Conservation (phyloP, 2,888 invertebrate species). For the Papilio gigon region DNA sequence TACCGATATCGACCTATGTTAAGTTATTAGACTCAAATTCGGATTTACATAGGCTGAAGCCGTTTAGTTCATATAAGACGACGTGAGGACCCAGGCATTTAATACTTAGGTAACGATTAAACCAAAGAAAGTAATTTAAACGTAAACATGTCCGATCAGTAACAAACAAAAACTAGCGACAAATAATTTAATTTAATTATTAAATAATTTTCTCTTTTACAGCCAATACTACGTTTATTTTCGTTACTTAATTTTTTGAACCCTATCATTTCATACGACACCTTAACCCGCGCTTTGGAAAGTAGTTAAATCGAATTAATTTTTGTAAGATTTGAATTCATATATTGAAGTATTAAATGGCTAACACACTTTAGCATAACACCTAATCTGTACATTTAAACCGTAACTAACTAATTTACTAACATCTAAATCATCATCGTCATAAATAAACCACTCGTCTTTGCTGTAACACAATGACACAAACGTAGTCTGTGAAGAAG, state of each 20-base stretch:
- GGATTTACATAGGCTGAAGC: slow-evolving; percentile 8
- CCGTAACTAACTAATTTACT: background rate
- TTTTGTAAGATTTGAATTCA: background rate
- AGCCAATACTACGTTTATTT: background rate
- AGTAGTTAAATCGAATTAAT: too few species aligned
- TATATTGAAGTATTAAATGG: background rate
- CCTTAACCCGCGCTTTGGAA: too few species aligned
- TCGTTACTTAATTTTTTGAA: too few species aligned
- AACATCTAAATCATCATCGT: background rate
- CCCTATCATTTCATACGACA: too few species aligned
- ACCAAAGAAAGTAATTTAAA: slow-evolving; percentile 22
- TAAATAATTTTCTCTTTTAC: background rate
- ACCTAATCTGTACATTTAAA: slow-evolving; percentile 1
- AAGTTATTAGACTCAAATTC: slow-evolving; percentile 31
- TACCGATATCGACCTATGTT: slow-evolving; percentile 10
- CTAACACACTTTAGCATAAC: background rate
- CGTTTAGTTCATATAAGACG: background rate
- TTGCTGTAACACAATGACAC: background rate
- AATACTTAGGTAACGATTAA: background rate
- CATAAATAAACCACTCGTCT: background rate
- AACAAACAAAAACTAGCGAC: background rate
- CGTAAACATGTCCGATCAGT: background rate
- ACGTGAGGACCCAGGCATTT: background rate
- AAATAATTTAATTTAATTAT: slow-evolving; percentile 9
- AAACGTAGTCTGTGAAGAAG: slow-evolving; percentile 32